phyloP scores from a whole-genome alignment of 2,888 invertebrate species.

The Dryobota labecula region DNA sequence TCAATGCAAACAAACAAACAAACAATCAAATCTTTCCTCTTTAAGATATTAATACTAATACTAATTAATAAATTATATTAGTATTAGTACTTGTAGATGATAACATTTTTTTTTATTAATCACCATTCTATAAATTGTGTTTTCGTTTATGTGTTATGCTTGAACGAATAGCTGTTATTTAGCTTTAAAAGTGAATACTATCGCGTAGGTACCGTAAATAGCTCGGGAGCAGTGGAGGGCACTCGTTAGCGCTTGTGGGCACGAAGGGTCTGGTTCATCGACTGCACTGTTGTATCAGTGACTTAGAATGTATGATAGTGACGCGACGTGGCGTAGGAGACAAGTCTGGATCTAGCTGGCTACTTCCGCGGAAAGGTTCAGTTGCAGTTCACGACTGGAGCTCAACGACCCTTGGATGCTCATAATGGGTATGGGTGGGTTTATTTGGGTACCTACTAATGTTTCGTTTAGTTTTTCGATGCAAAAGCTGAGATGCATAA shows the following conservation, averaged over 20 bases:
- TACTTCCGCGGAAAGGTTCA: background rate
- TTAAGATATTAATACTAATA: too few relatives aligned
- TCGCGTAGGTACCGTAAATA: too few relatives aligned
- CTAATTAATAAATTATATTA: too few relatives aligned
- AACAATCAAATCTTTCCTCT: too few relatives aligned
- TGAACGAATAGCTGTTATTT: too few relatives aligned
- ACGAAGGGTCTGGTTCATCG: conserved; percentile 22
- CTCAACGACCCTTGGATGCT: background rate
- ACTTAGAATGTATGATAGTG: background rate
- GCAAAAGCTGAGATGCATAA: background rate
- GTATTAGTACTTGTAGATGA: too few relatives aligned
- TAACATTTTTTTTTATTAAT: too few relatives aligned
- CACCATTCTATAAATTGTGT: too few relatives aligned
- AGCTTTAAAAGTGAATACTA: too few relatives aligned
- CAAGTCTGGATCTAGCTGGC: background rate
- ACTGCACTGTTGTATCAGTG: conserved; percentile 7
- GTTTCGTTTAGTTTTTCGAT: background rate
- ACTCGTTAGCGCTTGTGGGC: background rate
- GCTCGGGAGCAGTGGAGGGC: too few relatives aligned
- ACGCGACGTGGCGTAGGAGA: background rate
- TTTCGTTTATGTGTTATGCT: too few relatives aligned
- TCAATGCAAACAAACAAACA: too few relatives aligned
- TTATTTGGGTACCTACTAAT: background rate
- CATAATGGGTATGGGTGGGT: background rate
- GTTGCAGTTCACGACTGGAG: background rate